Conservation (phyloP, 1,140 invertebrate genomes). For the Neotoxoptera formosana region DNA sequence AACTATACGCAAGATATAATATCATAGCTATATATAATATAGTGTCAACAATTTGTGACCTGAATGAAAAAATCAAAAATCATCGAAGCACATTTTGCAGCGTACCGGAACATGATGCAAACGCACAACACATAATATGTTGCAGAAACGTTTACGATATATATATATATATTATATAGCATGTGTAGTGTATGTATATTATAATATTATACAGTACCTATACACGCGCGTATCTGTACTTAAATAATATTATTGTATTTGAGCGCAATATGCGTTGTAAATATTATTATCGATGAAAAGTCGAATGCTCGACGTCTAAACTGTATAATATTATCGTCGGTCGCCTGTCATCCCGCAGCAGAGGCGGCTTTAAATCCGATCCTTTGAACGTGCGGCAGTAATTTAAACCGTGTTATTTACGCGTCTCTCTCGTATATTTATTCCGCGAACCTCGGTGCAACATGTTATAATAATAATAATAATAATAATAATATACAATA, state of each 20-base stretch:
- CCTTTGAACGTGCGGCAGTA: not conserved
- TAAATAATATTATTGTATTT: not conserved
- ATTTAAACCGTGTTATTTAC: conserved; percentile 9
- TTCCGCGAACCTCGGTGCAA: not conserved
- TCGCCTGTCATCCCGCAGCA: not conserved
- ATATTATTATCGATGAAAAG: not conserved
- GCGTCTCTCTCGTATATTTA: not conserved
- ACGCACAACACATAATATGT: not conserved
- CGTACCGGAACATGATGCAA: not conserved
- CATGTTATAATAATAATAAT: not conserved
- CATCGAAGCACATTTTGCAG: not conserved
- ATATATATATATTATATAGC: too few species aligned
- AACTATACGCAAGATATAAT: too few species aligned
- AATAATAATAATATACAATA: not conserved
- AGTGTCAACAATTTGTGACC: not conserved
- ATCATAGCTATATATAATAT: not conserved
- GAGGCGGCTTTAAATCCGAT: not conserved
- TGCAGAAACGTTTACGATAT: not conserved
- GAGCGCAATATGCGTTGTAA: not conserved
- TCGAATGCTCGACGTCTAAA: not conserved
- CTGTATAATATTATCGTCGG: not conserved
- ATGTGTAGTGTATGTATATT: too few species aligned
- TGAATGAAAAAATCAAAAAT: not conserved
- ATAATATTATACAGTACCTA: too few species aligned
- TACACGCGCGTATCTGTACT: not conserved